These are phyloP conservation scores for Promerops cafer DNA, from an alignment of 2,113 vertebrate genomes.

Conservation along the genomic window DNA sequence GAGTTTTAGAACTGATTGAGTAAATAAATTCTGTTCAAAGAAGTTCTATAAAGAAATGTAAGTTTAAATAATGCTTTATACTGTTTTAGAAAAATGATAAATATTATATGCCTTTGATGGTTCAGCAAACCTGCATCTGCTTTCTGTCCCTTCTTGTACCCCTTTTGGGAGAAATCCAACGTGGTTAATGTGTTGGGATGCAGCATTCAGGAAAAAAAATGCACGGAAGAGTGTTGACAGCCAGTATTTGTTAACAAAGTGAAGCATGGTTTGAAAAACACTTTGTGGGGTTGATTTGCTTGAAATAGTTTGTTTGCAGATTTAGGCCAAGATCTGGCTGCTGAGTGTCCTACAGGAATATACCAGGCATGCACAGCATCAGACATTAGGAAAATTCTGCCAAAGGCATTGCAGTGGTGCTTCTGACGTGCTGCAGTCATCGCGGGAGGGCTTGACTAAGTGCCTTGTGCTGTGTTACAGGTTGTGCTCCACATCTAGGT, in stretches of 20 bases:
- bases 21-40: background rate
- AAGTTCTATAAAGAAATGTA: background rate
- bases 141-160: background rate
- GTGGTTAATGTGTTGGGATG: background rate
- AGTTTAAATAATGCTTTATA: background rate
- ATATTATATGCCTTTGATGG: background rate
- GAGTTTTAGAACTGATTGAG: background rate
- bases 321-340: background rate
- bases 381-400: background rate
- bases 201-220: background rate
- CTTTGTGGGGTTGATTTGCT: background rate
- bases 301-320: background rate
- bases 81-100: background rate
- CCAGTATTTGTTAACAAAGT: background rate
- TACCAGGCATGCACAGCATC: background rate
- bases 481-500: background rate
- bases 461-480: background rate
- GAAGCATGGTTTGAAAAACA: background rate
- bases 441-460: accelerated
- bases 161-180: background rate
- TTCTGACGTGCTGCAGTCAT: background rate
- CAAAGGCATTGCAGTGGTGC: background rate
- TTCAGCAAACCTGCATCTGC: background rate
- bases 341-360: background rate
- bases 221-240: background rate